Conservation (phyloP, 2,113 vertebrate species). For the Meles meles region DNA sequence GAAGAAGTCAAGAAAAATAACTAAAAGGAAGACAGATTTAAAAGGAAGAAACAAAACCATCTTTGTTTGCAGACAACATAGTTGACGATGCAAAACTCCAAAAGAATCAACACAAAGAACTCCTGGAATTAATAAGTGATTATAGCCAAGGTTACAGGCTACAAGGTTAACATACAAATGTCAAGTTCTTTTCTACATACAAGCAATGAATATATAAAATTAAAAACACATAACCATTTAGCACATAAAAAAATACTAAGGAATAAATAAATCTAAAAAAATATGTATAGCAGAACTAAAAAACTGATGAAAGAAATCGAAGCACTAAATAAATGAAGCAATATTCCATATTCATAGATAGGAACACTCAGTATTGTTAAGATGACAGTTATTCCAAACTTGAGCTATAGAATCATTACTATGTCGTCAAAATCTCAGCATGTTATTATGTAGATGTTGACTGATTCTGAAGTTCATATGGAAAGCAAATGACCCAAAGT, state of each 20-base stretch:
- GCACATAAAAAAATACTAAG: neutral
- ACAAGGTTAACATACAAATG: neutral
- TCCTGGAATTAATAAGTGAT: neutral
- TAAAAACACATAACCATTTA: neutral
- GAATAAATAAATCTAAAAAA: neutral
- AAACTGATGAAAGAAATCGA: neutral
- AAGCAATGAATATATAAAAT: neutral
- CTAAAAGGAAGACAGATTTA: neutral
- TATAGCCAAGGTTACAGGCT: neutral
- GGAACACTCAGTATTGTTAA: neutral
- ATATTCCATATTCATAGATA: neutral
- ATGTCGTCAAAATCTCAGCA: neutral
- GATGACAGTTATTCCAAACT: neutral
- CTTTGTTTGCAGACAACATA: neutral
- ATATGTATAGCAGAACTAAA: neutral
- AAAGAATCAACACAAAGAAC: neutral
- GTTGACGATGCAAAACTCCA: neutral
- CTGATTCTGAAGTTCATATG: neutral
- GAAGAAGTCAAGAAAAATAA: neutral
- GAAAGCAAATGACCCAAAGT: neutral
- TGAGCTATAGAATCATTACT: neutral
- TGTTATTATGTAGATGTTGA: neutral
- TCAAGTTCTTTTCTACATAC: neutral
- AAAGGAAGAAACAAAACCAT: neutral
- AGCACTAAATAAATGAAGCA: neutral